phyloP scores from a whole-genome alignment of 1,140 invertebrate species.

The Aphelenchoides avenae region DNA sequence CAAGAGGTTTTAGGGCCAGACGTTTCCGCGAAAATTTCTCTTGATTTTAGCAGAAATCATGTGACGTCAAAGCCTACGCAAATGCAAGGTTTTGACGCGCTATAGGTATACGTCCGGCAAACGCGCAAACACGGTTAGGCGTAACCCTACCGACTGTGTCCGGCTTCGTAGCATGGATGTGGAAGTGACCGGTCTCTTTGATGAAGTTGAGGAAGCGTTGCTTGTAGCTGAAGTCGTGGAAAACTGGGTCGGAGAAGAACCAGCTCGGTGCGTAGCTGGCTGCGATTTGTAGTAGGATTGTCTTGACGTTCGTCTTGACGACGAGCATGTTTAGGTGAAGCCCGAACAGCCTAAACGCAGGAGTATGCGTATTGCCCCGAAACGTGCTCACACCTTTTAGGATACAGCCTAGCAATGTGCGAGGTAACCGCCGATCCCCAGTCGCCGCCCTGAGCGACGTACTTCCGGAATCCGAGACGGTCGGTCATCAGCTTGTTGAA shows the following conservation, averaged over 20 bases:
- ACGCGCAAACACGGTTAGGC: no score
- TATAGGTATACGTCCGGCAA: not conserved
- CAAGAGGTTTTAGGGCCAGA: no score
- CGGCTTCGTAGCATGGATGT: conserved; percentile 78
- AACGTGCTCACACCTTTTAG: conserved; percentile 61
- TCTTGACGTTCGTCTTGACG: conserved; percentile 65
- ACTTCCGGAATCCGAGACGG: conserved; percentile 71
- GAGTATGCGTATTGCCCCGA: no score
- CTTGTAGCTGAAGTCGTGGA: conserved; percentile 65
- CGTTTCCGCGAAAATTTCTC: no score
- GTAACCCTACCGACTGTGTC: conserved; percentile 68
- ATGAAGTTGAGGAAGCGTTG: conserved; percentile 63
- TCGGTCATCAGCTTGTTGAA: conserved; percentile 75
- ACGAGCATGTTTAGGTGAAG: conserved; percentile 70
- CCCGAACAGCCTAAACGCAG: conserved; percentile 65
- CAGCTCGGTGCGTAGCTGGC: conserved; percentile 61
- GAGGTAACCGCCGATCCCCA: conserved; percentile 60
- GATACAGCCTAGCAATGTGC: conserved; percentile 68
- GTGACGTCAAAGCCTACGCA: no score
- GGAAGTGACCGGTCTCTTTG: conserved; percentile 71
- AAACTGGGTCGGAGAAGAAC: conserved; percentile 65
- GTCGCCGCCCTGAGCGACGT: conserved; percentile 73
- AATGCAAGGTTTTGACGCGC: no score
- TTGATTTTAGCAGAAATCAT: no score
- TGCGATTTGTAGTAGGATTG: conserved; percentile 61